Evolutionary conservation across 2,113 vertebrate species (phyloP), one percentile per base, ranked within the genome.

Genomic region (Morone saxatilis): DNA sequence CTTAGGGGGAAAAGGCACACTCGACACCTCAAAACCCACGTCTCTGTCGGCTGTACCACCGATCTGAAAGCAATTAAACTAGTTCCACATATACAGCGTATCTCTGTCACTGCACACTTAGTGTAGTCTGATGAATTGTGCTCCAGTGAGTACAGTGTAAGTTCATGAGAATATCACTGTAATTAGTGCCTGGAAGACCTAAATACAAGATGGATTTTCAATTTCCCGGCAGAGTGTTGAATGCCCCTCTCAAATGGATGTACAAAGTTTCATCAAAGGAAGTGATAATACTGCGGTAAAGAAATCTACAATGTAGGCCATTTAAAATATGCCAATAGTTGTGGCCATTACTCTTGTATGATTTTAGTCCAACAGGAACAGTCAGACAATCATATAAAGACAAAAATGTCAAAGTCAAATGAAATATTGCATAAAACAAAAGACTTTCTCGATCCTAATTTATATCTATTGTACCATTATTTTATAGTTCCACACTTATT

Each of bases 11-110:
- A 45, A 61, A 62, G 75, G 62, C 54, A 25, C 71, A 76, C 82
- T 89, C 70, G 71, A 89, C 78, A 72, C 66, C 56, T 80, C 51
- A 38, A 63, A 88, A 86, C 59, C 77, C 67, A 65, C 17, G 22
- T 81, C 68, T 87, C 56, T 78, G 78, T 86, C 43, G 45, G 61
- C 41, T 11, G 69, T 4, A 12, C 31, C 2, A 19, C 48, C 40
- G 22, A 65, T 69, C 66, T 68, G 45, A 84, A 10, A 66, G 54
- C 50, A 86, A 75, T 80, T 69, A 71, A 76, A 88, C 16, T 5
- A 59, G 59, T 66, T 82, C n/a, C 1, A 6, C 43, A 20, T 20
- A 11, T 41, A 31, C 50, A 20, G 17, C 22, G 17, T 31, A 51
- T 75, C 70, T 81, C 16, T 50, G 72, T 54, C 43, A 1, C 22